Conservation (phyloP, 2,113 vertebrate genomes). For the Neopipo cinnamomea region DNA sequence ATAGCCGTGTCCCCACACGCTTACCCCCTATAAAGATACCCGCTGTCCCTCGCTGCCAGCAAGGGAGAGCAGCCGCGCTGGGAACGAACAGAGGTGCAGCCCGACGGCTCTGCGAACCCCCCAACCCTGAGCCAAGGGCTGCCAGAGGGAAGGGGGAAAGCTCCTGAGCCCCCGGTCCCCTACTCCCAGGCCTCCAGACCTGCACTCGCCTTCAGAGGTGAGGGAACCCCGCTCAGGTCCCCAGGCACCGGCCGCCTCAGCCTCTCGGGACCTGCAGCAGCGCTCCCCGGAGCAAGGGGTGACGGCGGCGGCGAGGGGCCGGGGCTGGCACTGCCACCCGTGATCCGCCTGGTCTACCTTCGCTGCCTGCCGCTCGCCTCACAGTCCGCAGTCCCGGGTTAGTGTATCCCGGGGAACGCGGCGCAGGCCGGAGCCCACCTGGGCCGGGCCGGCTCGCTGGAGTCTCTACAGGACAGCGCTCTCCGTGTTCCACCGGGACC, state of each 20-base stretch:
- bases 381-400: background rate
- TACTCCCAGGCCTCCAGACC: background rate
- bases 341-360: background rate
- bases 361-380: background rate
- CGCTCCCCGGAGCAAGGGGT: background rate
- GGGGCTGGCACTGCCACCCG: background rate
- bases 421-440: background rate
- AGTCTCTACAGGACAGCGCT: too few species aligned
- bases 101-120: background rate
- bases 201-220: background rate
- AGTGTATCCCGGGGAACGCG: rapidly evolving
- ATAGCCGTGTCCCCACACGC: background rate
- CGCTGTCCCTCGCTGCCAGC: background rate
- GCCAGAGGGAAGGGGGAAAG: background rate
- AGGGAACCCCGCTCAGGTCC: background rate
- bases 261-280: background rate
- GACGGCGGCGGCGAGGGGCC: too few species aligned
- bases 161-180: background rate
- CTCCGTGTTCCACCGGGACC: background rate
- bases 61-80: background rate
- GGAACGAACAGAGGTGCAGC: background rate
- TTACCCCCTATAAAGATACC: background rate
- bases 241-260: background rate
- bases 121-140: background rate
- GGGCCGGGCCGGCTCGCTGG: rapidly evolving